Percentiles rank a stretch among this genome's conserved stretches.
phyloP scores from a whole-genome alignment of 2,888 invertebrate species.

The Rotaria magnacalcarata region DNA sequence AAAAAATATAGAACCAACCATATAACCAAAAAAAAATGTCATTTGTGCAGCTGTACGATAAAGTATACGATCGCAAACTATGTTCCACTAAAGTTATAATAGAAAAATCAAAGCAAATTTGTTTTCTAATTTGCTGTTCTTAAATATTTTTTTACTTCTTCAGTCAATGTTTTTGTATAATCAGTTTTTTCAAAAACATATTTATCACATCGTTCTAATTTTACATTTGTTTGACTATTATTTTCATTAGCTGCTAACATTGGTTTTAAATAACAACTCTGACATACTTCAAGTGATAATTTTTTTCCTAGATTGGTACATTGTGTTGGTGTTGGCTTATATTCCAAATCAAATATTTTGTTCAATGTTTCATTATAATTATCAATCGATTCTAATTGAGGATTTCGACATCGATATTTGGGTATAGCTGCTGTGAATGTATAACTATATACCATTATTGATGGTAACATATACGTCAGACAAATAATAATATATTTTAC shows the following conservation, averaged over 20 bases:
- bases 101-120: neutral
- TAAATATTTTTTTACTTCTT: neutral
- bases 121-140: neutral
- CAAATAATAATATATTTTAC: conserved; percentile 3
- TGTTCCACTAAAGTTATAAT: neutral
- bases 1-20: conserved; percentile 11
- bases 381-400: neutral
- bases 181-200: neutral
- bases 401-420: neutral
- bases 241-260: neutral
- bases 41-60: neutral
- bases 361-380: neutral
- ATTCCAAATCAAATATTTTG: neutral
- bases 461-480: conserved; percentile 10
- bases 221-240: neutral
- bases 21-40: neutral
- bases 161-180: neutral
- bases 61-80: neutral
- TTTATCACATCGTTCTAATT: neutral
- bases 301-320: neutral
- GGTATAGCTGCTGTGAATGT: neutral
- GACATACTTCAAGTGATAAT: neutral
- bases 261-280: neutral
- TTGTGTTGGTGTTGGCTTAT: neutral
- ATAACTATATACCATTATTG: conserved; percentile 16